These are phyloP conservation scores for Scomber scombrus DNA, from an alignment of 2,113 vertebrate species.

Conservation along the genomic window DNA sequence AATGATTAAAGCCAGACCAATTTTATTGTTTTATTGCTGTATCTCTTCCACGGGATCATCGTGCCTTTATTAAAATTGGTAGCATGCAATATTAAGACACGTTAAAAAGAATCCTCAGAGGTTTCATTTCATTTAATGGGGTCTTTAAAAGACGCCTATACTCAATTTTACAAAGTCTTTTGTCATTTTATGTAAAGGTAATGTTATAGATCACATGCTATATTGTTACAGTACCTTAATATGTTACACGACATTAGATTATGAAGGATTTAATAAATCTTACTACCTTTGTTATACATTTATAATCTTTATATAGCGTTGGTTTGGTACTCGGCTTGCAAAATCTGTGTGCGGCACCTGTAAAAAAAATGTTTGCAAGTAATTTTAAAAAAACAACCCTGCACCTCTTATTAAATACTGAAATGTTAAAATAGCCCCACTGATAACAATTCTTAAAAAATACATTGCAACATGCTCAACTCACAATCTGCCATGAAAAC, in stretches of 20 bases:
- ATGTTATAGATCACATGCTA: slow-evolving; percentile 16
- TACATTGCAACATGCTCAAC: no score
- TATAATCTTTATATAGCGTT: slow-evolving; percentile 37
- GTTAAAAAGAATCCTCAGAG: neutral
- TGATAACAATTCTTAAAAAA: neutral
- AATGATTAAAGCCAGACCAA: slow-evolving; percentile 20
- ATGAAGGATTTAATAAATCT: slow-evolving; percentile 47
- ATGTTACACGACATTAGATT: slow-evolving; percentile 36
- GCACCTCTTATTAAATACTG: slow-evolving; percentile 11
- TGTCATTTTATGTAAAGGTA: slow-evolving; percentile 24
- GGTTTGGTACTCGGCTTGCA: slow-evolving; percentile 52
- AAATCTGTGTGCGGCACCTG: slow-evolving; percentile 29
- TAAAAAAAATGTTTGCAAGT: slow-evolving; percentile 24
- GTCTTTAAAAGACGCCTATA: slow-evolving; percentile 32
- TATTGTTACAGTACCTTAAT: slow-evolving; percentile 28
- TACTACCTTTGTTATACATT: slow-evolving; percentile 31
- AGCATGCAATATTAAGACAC: slow-evolving; percentile 7
- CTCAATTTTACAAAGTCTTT: neutral
- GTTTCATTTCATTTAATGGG: slow-evolving; percentile 2
- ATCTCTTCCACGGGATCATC: slow-evolving; percentile 37
- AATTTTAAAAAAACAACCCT: neutral
- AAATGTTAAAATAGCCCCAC: neutral
- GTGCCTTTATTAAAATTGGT: slow-evolving; percentile 61
- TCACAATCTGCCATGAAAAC: neutral
- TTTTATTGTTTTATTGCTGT: slow-evolving; percentile 30